phyloP scores from a whole-genome alignment of 2,113 vertebrate species.

The Danionella cerebrum region DNA sequence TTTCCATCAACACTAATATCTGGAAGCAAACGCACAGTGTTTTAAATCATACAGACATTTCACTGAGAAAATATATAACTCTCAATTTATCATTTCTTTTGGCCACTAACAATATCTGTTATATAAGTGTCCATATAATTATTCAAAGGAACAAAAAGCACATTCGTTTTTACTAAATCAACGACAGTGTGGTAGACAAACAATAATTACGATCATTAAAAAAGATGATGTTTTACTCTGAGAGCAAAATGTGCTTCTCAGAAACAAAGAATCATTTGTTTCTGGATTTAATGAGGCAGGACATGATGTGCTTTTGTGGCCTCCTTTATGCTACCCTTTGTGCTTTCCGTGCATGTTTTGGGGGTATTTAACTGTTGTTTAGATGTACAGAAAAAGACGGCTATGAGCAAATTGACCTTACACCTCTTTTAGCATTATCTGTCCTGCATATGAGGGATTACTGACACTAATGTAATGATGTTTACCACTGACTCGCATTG shows the following conservation, averaged over 20 bases:
- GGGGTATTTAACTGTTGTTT: neutral
- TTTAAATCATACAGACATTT: no score
- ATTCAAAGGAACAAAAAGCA: neutral
- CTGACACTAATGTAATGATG: neutral
- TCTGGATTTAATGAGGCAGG: neutral
- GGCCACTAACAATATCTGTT: neutral
- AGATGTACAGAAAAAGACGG: neutral
- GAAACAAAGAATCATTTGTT: neutral
- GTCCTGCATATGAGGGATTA: neutral
- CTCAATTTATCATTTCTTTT: neutral
- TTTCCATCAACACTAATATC: no score
- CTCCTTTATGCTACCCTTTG: no score
- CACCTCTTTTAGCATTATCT: neutral
- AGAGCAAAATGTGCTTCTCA: neutral
- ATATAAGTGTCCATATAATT: neutral
- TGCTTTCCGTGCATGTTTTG: neutral
- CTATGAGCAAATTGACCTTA: neutral
- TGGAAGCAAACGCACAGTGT: no score
- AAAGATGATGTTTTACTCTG: neutral
- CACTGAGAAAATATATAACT: no score
- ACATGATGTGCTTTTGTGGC: neutral
- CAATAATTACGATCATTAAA: neutral
- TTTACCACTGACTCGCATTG: neutral
- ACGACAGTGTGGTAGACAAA: neutral
- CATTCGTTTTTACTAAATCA: neutral